These are phyloP conservation scores for Brenthis hecate DNA, from an alignment of 2,888 invertebrate genomes.

Conservation along the genomic window DNA sequence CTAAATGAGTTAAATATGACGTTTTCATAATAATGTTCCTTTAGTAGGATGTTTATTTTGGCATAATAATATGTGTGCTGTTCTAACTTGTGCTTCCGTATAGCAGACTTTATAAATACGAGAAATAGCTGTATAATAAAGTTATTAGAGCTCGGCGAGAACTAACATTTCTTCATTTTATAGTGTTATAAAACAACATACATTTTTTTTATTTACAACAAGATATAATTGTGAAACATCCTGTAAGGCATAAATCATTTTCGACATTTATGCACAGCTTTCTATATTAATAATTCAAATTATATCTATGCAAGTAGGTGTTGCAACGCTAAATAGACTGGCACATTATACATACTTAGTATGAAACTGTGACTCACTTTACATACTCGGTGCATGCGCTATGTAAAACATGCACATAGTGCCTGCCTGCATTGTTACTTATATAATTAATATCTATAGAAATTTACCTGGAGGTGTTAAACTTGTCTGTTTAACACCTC, in stretches of 20 bases:
- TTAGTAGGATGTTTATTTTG: too few relatives aligned
- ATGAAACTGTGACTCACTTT: constrained; percentile 35
- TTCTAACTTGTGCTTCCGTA: too few relatives aligned
- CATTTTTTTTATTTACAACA: too few relatives aligned
- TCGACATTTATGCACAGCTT: background rate
- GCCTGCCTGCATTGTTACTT: constrained; percentile 27
- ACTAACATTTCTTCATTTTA: too few relatives aligned
- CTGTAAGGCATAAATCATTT: background rate
- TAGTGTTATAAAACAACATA: too few relatives aligned
- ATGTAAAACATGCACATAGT: constrained; percentile 30
- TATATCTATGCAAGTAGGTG: constrained; percentile 22
- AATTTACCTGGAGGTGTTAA: too few relatives aligned
- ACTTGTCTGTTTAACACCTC: background rate
- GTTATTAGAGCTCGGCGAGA: too few relatives aligned
- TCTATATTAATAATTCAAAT: constrained; percentile 24
- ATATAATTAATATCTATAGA: constrained; percentile 9
- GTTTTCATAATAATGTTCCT: background rate
- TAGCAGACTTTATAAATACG: too few relatives aligned
- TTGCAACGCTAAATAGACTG: constrained; percentile 26
- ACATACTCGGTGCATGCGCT: constrained; percentile 29
- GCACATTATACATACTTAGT: constrained; percentile 24
- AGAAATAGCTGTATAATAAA: too few relatives aligned
- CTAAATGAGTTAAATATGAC: background rate
- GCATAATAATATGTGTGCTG: too few relatives aligned
- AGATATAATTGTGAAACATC: background rate